Conservation (phyloP, 2,113 vertebrate species). For the Todiramphus saurophagus region DNA sequence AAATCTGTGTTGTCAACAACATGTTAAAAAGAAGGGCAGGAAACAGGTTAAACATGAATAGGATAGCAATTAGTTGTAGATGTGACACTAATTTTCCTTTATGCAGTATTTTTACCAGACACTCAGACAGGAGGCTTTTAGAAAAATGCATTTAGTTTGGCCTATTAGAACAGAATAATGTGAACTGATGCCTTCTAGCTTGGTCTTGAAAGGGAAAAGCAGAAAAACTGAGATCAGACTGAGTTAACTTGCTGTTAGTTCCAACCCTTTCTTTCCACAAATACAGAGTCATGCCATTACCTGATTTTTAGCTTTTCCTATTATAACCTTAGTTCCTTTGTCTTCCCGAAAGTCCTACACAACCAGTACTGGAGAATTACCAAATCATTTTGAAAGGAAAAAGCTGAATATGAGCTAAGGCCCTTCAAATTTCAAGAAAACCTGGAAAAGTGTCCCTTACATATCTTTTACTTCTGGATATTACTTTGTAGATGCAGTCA, state of each 20-base stretch:
- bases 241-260: neutral
- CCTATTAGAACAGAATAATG: neutral
- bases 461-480: neutral
- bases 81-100: neutral
- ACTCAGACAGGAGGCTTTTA: neutral
- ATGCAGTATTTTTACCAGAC: neutral
- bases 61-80: neutral
- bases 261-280: neutral
- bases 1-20: neutral
- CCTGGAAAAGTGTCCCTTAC: neutral
- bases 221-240: neutral
- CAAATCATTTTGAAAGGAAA: neutral
- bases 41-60: neutral
- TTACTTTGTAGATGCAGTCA: neutral
- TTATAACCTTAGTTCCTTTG: neutral
- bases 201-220: neutral
- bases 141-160: neutral
- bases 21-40: neutral
- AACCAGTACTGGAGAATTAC: neutral
- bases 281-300: neutral
- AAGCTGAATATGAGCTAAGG: neutral
- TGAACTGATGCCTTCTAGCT: neutral
- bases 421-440: neutral
- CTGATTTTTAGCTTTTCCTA: neutral
- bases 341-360: neutral